These are phyloP conservation scores for Aeoliscus strigatus DNA, from an alignment of 2,797 vertebrate genomes.

Conservation along the genomic window DNA sequence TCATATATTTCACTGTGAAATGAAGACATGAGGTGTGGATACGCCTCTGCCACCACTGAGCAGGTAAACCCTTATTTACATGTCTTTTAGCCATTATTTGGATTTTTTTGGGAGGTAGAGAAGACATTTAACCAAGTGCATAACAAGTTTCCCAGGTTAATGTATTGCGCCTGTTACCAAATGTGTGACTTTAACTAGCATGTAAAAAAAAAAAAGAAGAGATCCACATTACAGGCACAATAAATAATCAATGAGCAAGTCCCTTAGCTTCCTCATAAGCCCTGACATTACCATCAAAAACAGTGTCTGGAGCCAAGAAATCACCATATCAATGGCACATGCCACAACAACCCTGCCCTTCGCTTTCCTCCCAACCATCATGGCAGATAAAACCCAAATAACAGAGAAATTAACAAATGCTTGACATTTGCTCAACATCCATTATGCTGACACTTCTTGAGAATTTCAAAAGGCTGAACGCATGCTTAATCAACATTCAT, in stretches of 20 bases:
- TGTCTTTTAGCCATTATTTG: too few species aligned
- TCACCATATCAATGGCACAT: slow-evolving; percentile 99
- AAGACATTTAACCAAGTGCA: slow-evolving; percentile 16
- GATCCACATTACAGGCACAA: slow-evolving; percentile 66
- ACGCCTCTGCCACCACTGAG: too few species aligned
- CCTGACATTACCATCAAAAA: slow-evolving; percentile 77
- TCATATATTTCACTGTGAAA: too few species aligned
- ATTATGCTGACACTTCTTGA: slow-evolving; percentile 99
- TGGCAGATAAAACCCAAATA: slow-evolving; percentile 99
- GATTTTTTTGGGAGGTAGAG: slow-evolving; percentile 4
- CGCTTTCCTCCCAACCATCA: slow-evolving; percentile 70
- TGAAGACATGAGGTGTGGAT: too few species aligned
- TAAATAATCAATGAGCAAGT: slow-evolving; percentile 80
- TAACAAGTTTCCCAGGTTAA: slow-evolving; percentile 34
- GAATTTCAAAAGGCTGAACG: slow-evolving; percentile 99
- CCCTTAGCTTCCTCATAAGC: slow-evolving; percentile 58
- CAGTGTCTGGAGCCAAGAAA: slow-evolving; percentile 88
- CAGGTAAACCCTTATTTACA: too few species aligned
- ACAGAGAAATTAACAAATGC: slow-evolving; percentile 99
- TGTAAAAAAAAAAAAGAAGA: slow-evolving; percentile 62
- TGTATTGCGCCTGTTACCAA: slow-evolving; percentile 39
- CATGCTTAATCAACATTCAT: slow-evolving; percentile 99
- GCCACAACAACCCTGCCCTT: slow-evolving; percentile 84
- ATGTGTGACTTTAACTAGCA: slow-evolving; percentile 63
- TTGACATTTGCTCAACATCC: slow-evolving; percentile 99